Evolutionary conservation across 1,140 invertebrate genomes (phyloP).

Genomic region (Diachasmimorpha longicaudata): DNA sequence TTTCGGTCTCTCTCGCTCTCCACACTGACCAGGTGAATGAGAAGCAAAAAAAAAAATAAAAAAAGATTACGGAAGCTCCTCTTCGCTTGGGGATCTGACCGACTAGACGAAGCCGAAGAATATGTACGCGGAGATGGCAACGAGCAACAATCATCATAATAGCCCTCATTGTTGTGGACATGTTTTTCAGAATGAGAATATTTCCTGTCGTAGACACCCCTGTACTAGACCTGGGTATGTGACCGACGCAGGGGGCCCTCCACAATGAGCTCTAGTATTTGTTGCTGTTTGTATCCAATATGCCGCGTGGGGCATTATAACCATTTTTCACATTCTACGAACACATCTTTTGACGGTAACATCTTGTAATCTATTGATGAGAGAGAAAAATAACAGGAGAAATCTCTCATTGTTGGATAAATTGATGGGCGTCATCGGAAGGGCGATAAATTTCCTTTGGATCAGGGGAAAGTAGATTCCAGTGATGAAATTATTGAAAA

Average conservation of each 20-base stretch:
- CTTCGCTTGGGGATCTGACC: slow-evolving; percentile 11
- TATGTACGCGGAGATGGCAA: slow-evolving; percentile 25
- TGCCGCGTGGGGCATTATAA: slow-evolving; percentile 35
- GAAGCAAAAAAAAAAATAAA: slow-evolving; percentile 5
- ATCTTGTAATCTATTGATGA: background rate
- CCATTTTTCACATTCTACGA: background rate
- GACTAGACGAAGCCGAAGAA: slow-evolving; percentile 26
- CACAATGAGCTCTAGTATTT: slow-evolving; percentile 60
- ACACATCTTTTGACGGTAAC: background rate
- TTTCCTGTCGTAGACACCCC: background rate
- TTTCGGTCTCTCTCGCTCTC: background rate
- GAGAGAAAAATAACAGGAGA: background rate
- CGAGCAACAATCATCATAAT: slow-evolving; percentile 57
- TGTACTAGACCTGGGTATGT: background rate
- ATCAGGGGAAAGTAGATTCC: too few species aligned
- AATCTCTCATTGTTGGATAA: background rate
- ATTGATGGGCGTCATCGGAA: background rate
- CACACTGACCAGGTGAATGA: slow-evolving; percentile 46
- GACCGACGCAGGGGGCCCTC: slow-evolving; percentile 9
- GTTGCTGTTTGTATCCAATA: slow-evolving; percentile 59
- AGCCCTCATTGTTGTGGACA: slow-evolving; percentile 60
- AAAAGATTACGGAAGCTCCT: slow-evolving; percentile 27
- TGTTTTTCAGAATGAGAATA: slow-evolving; percentile 52
- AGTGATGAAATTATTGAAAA: too few species aligned
- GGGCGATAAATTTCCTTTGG: background rate